These are phyloP conservation scores for Hemiscyllium ocellatum DNA, from an alignment of 2,113 vertebrate genomes.

Conservation along the genomic window DNA sequence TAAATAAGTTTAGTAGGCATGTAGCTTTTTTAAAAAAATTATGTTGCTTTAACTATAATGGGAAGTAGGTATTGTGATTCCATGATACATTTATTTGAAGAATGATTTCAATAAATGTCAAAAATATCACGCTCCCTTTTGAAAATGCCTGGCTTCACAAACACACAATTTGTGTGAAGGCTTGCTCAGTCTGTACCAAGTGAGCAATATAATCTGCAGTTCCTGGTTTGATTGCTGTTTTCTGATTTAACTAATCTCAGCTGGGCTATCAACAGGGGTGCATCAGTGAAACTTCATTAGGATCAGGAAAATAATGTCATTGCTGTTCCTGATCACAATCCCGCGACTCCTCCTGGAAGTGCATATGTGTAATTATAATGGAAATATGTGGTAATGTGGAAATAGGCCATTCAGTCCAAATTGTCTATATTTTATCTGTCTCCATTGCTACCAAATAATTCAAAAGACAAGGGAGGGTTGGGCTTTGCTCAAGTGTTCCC, in stretches of 20 bases:
- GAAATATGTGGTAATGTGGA: neutral
- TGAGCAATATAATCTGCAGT: neutral
- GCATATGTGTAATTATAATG: neutral
- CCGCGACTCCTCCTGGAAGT: neutral
- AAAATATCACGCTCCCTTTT: neutral
- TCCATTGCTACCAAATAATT: neutral
- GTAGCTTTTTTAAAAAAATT: neutral
- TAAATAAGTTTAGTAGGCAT: neutral
- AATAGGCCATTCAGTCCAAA: neutral
- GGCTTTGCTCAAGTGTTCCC: neutral
- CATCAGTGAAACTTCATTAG: neutral
- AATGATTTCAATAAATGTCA: neutral
- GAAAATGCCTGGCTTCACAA: neutral
- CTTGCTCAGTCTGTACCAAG: neutral
- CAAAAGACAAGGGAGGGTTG: neutral
- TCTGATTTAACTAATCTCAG: neutral
- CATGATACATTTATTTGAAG: neutral
- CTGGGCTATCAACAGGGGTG: neutral
- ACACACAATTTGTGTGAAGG: neutral
- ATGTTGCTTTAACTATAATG: neutral
- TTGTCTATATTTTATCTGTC: neutral
- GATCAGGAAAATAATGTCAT: neutral
- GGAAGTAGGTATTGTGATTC: neutral
- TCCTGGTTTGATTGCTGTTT: neutral
- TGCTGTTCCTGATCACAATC: neutral